Base-by-base conservation (phyloP, 2,797 vertebrate genomes). In the Setipinna tenuifilis region DNA sequence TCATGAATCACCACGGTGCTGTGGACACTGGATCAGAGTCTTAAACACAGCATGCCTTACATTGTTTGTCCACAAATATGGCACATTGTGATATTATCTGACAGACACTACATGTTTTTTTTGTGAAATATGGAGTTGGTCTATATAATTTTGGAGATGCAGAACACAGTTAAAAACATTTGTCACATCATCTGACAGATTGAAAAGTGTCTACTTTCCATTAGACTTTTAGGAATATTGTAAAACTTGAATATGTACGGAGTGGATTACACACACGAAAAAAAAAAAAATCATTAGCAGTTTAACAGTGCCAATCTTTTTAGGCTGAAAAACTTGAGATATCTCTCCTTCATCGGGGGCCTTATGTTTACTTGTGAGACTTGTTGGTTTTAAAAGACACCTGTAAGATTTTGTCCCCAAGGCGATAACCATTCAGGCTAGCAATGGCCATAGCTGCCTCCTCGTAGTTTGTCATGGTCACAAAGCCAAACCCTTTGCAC, bases 351-450 rank as follows among this genome's bases (percentile, higher is more conserved):
- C 83, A 12, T 58, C 16, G 41, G 61, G 57, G 87, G 0, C 41
- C 19, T 86, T 83, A 59, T 46, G 80, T 96, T 96, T 99, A 99
- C 96, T 99, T 99, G 96, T 99, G 98, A 91, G 97, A 96, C 95
- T 99, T 99, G 97, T 96, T 99, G 93, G 98, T 99, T 96, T 99
- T 99, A 95, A 99, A 99, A 94, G 98, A 99, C 96, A 99, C 98
- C 96, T 99, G 98, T 92, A 99, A 96, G 91, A 98, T 97, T 95
- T 99, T 99, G 97, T 99, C 98, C 93, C 98, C 98, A 82, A 99
- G 96, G 93, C 98, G 97, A 95, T 99, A 99, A 93, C 98, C 98
- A 58, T 99, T 99, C 92, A 99, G 96, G 94, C 98, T 99, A 89
- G 97, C 97, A 91, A 99, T 99, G 94, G 98, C 98, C 98, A 99